A percentile compares a stretch with the other conserved stretches of the same genome.
Evolutionary conservation across 1,140 invertebrate genomes (phyloP).

Genomic region (Phenacoccus solenopsis): DNA sequence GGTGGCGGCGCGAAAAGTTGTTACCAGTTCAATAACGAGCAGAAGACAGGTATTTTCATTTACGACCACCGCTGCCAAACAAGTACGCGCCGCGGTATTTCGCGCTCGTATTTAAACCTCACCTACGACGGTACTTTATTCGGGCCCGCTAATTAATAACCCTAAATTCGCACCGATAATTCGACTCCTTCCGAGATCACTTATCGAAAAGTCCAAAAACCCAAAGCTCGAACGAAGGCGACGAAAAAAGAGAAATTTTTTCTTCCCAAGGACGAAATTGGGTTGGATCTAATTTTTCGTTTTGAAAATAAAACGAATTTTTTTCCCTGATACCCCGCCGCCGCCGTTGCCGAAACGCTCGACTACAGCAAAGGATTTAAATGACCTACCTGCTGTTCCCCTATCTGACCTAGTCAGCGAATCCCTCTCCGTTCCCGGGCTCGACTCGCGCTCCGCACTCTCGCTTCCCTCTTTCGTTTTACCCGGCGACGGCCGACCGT

Average conservation of each 20-base stretch:
- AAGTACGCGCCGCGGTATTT: no score
- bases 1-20: no score
- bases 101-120: no score
- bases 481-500: neutral
- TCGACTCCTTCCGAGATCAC: no score
- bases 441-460: neutral
- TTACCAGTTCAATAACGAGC: no score
- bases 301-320: neutral
- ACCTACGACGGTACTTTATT: no score
- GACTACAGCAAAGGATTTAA: conserved; percentile 12
- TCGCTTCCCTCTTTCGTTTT: conserved; percentile 3
- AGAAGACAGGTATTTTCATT: no score
- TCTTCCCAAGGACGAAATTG: neutral
- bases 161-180: no score
- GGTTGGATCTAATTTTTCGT: neutral
- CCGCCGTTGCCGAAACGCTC: neutral
- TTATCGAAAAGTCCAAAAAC: no score
- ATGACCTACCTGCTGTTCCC: conserved; percentile 16
- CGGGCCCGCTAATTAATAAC: no score
- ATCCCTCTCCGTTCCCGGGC: neutral
- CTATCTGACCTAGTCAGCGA: conserved; percentile 11
- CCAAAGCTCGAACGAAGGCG: no score
- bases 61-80: no score
- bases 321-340: neutral
- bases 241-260: neutral